A percentile compares a stretch with the other conserved stretches of the same genome.
Evolutionary conservation across 2,113 vertebrate genomes (phyloP).

Genomic region (Syngnathoides biaculeatus): DNA sequence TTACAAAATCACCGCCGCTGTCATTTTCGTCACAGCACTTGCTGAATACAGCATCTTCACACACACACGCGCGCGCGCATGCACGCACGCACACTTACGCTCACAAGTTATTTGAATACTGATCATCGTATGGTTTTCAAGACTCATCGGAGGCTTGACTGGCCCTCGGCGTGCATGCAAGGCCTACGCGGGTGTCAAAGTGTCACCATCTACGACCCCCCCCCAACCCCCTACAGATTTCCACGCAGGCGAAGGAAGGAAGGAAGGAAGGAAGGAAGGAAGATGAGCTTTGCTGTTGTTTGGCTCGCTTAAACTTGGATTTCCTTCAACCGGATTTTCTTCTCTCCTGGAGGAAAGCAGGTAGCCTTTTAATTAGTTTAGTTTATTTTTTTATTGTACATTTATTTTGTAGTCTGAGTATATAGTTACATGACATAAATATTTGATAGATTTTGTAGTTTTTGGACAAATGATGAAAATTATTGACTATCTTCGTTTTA

Average conservation of each 20-base stretch:
- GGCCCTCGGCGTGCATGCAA: not conserved
- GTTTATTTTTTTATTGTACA: not conserved
- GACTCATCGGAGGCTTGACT: not conserved
- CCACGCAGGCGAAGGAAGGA: not conserved
- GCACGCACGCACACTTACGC: slow-evolving; percentile 45
- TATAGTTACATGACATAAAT: not conserved
- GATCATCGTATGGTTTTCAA: slow-evolving; percentile 71
- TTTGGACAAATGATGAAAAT: too few species aligned
- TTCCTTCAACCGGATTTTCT: not conserved
- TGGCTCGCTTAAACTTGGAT: not conserved
- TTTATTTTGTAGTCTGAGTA: too few species aligned
- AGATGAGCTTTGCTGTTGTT: too few species aligned
- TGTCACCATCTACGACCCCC: not conserved
- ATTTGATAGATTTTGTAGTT: too few species aligned
- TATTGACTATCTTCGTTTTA: not conserved
- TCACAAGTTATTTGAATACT: slow-evolving; percentile 84
- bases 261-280: too few species aligned
- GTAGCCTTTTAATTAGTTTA: not conserved
- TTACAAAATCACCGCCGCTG: not conserved
- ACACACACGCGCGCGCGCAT: slow-evolving; percentile 88
- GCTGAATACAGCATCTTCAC: slow-evolving; percentile 70
- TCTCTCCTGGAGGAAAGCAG: not conserved
- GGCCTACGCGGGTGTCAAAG: not conserved
- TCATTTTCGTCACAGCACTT: not conserved
- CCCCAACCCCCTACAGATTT: not conserved